Conservation (phyloP, 92 coral and sea anemone species). For the Pocillopora meandrina region DNA sequence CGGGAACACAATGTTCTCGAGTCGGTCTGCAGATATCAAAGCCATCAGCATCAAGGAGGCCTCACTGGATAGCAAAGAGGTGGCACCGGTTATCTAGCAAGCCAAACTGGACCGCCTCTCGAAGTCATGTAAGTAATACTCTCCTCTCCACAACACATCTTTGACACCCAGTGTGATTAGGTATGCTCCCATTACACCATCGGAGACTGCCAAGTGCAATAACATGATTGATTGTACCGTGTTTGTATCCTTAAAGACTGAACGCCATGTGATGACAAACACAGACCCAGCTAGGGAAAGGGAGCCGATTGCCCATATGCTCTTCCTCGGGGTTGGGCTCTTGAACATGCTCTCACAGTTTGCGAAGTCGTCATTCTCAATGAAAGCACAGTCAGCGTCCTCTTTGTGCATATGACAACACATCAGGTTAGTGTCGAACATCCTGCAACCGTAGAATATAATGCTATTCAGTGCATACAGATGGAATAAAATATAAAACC, state of each 20-base stretch:
- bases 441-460: background rate
- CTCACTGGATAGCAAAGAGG: conserved; percentile 78
- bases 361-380: background rate
- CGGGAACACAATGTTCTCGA: conserved; percentile 68
- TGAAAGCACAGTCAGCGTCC: conserved; percentile 9
- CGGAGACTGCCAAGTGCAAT: conserved; percentile 75
- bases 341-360: background rate
- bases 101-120: conserved; percentile 36
- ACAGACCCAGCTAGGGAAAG: conserved; percentile 75
- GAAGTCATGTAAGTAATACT: conserved; percentile 40
- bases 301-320: conserved; percentile 84
- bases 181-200: conserved; percentile 78
- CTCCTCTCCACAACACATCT: conserved; percentile 63
- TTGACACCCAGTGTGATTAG: conserved; percentile 67
- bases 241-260: conserved; percentile 56
- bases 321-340: background rate
- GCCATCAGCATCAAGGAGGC: conserved; percentile 78
- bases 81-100: conserved; percentile 73
- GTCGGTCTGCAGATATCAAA: conserved; percentile 76
- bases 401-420: background rate
- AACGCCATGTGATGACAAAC: conserved; percentile 77
- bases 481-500: no score
- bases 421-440: background rate
- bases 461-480: no score
- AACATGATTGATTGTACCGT: conserved; percentile 23